Percentiles rank a stretch among this genome's conserved stretches.
Conservation (phyloP, 1,140 invertebrate genomes). For the Sarcophaga peregrina region DNA sequence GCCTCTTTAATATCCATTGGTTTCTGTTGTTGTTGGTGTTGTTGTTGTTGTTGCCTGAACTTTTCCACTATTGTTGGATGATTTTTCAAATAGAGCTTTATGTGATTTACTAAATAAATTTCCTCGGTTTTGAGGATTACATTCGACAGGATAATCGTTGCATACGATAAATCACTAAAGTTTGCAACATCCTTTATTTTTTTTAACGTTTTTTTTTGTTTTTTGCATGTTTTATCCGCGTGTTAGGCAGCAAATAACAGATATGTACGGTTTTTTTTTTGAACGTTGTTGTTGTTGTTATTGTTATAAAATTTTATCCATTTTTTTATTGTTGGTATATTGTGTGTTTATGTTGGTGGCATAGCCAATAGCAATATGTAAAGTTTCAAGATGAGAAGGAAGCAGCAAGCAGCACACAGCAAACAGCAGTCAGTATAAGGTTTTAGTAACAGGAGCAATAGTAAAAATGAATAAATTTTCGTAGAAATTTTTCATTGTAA, state of each 20-base stretch:
- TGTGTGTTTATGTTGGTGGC: constrained; percentile 26
- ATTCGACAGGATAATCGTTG: constrained; percentile 63
- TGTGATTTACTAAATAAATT: constrained; percentile 67
- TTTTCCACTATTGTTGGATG: constrained; percentile 51
- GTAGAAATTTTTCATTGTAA: background rate
- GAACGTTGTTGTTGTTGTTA: constrained; percentile 26
- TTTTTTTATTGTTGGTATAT: constrained; percentile 41
- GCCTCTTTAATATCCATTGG: constrained; percentile 46
- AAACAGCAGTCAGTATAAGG: background rate
- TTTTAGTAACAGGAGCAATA: background rate
- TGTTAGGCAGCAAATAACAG: constrained; percentile 33
- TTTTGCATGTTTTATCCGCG: constrained; percentile 2
- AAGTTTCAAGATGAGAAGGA: background rate
- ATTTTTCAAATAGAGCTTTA: constrained; percentile 67
- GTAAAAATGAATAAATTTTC: background rate
- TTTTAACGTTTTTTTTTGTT: constrained; percentile 24
- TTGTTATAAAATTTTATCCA: constrained; percentile 23
- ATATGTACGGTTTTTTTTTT: constrained; percentile 28
- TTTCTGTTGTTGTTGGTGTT: constrained; percentile 61
- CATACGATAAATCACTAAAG: constrained; percentile 65
- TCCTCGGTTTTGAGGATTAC: constrained; percentile 66
- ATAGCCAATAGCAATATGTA: constrained; percentile 2
- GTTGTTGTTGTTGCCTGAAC: constrained; percentile 49
- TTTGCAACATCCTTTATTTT: constrained; percentile 58
- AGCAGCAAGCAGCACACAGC: no score